Percentiles rank a stretch among this genome's conserved stretches.
Conservation (phyloP, 2,888 invertebrate genomes). For the Rhamphomyia laevipes region DNA sequence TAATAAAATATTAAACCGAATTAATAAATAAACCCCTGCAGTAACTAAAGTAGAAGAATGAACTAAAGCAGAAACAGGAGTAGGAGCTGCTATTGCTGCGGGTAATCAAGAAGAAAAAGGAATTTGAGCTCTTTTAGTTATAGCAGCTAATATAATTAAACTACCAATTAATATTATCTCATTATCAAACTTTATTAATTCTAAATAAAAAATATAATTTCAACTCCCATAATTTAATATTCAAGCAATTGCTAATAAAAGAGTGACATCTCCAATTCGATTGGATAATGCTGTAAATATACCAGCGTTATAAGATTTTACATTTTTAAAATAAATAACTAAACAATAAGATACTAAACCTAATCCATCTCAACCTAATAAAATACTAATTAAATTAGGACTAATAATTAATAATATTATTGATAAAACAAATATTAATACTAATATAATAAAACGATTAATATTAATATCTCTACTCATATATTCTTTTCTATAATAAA, state of each 20-base stretch:
- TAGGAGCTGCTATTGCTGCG: too few species aligned
- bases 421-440: constrained; percentile 53
- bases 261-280: constrained; percentile 59
- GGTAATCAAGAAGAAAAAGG: too few species aligned
- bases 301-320: constrained; percentile 54
- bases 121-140: too few species aligned
- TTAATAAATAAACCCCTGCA: too few species aligned
- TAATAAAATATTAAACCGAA: too few species aligned
- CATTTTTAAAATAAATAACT: constrained; percentile 44
- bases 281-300: constrained; percentile 61
- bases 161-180: constrained; percentile 36
- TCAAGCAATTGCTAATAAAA: constrained; percentile 49
- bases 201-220: constrained; percentile 44
- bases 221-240: constrained; percentile 44
- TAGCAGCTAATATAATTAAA: too few species aligned
- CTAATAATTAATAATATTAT: constrained; percentile 57
- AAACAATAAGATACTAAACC: constrained; percentile 62
- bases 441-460: constrained; percentile 52
- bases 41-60: too few species aligned
- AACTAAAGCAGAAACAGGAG: too few species aligned
- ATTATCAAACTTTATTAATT: constrained; percentile 39
- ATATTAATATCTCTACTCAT: constrained; percentile 46
- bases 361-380: constrained; percentile 62
- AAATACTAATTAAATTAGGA: constrained; percentile 56
- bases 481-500: constrained; percentile 53